Evolutionary conservation across 2,113 vertebrate species (phyloP).

Genomic region (Xiphophorus maculatus): DNA sequence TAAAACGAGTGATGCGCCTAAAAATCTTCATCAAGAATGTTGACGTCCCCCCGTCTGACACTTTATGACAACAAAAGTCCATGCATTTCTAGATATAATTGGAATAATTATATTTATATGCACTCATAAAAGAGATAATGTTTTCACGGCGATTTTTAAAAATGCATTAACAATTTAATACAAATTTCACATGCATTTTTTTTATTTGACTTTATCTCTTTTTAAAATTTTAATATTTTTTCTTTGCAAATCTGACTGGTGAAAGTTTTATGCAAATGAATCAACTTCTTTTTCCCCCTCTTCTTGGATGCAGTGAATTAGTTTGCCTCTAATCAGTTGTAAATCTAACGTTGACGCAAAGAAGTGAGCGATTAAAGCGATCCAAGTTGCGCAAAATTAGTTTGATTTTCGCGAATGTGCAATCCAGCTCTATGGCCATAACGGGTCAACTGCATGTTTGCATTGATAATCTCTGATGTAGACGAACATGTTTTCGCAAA

Average conservation of each 20-base stretch:
- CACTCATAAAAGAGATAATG: not conserved
- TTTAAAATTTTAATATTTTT: not conserved
- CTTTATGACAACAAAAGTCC: not conserved
- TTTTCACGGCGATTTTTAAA: not conserved
- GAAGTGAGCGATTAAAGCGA: slow-evolving; percentile 29
- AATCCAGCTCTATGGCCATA: not conserved
- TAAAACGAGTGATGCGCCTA: not conserved
- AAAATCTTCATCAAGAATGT: slow-evolving; percentile 2
- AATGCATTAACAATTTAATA: not conserved
- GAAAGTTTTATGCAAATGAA: not conserved
- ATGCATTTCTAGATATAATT: not conserved
- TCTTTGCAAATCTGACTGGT: not conserved
- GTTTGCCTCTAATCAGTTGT: slow-evolving; percentile 52
- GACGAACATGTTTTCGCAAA: not conserved
- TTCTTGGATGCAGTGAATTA: slow-evolving; percentile 15
- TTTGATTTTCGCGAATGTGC: slow-evolving; percentile 28
- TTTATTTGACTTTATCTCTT: not conserved
- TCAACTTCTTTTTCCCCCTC: not conserved
- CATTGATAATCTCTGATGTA: not conserved
- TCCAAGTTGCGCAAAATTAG: slow-evolving; percentile 30
- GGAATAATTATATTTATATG: no score
- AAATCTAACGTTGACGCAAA: slow-evolving; percentile 26
- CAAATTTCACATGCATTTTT: not conserved
- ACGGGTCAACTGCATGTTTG: not conserved
- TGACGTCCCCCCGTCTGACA: not conserved